phyloP scores from a whole-genome alignment of 1,140 invertebrate species.

The Formica selysi region DNA sequence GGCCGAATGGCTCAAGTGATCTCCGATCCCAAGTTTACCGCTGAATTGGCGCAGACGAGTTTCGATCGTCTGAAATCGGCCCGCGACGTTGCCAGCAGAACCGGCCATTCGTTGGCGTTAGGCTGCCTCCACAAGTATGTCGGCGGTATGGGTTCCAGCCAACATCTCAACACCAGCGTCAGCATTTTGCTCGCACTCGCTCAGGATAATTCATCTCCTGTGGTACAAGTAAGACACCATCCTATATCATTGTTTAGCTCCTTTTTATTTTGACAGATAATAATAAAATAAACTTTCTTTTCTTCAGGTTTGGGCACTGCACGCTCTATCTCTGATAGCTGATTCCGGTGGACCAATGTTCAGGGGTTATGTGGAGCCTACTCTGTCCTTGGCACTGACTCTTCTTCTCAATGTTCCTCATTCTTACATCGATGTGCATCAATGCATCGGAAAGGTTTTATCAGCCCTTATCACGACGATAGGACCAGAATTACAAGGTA shows the following conservation, averaged over 20 bases:
- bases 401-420: constrained; percentile 96
- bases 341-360: constrained; percentile 99
- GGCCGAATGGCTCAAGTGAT: constrained; percentile 96
- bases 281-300: constrained; percentile 30
- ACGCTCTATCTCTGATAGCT: constrained; percentile 97
- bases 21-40: constrained; percentile 94
- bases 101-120: constrained; percentile 96
- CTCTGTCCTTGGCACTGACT: constrained; percentile 95
- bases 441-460: constrained; percentile 97
- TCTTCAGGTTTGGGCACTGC: constrained; percentile 96
- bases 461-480: constrained; percentile 98
- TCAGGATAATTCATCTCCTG: constrained; percentile 95
- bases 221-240: constrained; percentile 92
- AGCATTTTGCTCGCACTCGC: constrained; percentile 97
- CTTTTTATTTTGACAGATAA: background rate
- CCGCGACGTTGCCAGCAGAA: constrained; percentile 94
- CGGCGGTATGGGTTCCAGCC: constrained; percentile 96
- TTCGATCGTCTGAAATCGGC: constrained; percentile 96
- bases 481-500: constrained; percentile 98
- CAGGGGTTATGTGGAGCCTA: constrained; percentile 97
- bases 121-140: constrained; percentile 97
- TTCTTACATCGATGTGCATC: constrained; percentile 96
- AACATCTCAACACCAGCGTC: constrained; percentile 97
- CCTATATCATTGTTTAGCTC: constrained; percentile 14
- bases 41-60: constrained; percentile 95